Evolutionary conservation across 2,113 vertebrate genomes (phyloP).

Genomic region (Theristicus caerulescens): DNA sequence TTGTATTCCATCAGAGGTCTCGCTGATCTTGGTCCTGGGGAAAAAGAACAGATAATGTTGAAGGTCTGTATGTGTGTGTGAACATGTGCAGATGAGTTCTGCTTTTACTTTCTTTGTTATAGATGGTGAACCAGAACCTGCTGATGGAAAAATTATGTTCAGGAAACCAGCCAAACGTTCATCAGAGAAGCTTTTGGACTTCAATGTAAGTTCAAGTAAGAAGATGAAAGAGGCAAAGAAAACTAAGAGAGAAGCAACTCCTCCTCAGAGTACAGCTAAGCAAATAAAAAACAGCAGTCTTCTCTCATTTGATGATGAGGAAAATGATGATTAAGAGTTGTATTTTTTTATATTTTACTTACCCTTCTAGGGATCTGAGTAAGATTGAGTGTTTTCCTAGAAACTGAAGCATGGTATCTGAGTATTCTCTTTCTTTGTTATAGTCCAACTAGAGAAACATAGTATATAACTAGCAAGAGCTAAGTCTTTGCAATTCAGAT

Average conservation of each 20-base stretch:
- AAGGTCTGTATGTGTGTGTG: not conserved
- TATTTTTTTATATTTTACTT: not conserved
- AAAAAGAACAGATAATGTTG: not conserved
- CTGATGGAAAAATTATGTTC: slow-evolving; percentile 92
- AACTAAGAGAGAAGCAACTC: slow-evolving; percentile 56
- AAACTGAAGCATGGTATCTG: not conserved
- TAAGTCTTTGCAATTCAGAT: not conserved
- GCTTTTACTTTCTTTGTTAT: slow-evolving; percentile 19
- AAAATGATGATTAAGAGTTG: slow-evolving; percentile 82
- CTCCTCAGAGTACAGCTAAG: slow-evolving; percentile 74
- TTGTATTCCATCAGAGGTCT: not conserved
- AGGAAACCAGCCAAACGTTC: slow-evolving; percentile 90
- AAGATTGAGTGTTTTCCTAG: not conserved
- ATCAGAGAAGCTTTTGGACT: slow-evolving; percentile 83
- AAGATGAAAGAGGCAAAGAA: slow-evolving; percentile 78
- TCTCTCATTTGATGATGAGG: slow-evolving; percentile 91
- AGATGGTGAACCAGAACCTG: slow-evolving; percentile 79
- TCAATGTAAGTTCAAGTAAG: slow-evolving; percentile 91
- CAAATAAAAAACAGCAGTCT: slow-evolving; percentile 93
- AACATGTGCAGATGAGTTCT: not conserved
- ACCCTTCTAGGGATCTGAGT: not conserved
- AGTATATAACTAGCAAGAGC: not conserved
- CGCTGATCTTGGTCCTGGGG: not conserved
- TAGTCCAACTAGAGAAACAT: not conserved
- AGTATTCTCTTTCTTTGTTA: not conserved